These are phyloP conservation scores for Tipula lateralis DNA, from an alignment of 2,888 invertebrate genomes.

Conservation along the genomic window DNA sequence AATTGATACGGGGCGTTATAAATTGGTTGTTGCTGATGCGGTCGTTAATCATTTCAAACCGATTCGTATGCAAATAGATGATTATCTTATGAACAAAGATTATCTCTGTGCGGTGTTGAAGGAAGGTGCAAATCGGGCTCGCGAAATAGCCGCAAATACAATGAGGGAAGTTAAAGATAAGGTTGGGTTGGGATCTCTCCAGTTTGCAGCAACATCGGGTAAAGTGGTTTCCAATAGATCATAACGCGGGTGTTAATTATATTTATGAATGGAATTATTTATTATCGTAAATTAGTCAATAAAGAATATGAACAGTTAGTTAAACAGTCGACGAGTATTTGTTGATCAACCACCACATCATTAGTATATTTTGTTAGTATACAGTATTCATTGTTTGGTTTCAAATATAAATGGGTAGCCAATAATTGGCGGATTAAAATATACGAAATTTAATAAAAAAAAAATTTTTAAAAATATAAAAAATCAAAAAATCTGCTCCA, in stretches of 20 bases:
- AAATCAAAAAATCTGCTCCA: background rate
- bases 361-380: no score
- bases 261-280: no score
- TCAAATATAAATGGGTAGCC: no score
- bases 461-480: background rate
- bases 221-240: background rate
- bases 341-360: no score
- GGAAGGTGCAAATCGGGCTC: constrained; percentile 61
- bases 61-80: constrained; percentile 57
- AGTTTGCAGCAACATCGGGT: background rate
- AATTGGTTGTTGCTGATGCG: constrained; percentile 66
- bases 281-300: background rate
- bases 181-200: constrained; percentile 53
- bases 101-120: constrained; percentile 61
- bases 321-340: background rate
- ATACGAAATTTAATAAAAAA: no score
- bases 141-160: constrained; percentile 57
- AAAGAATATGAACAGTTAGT: background rate
- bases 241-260: background rate
- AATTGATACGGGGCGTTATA: constrained; percentile 74
- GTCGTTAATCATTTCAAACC: constrained; percentile 65
- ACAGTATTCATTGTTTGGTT: no score
- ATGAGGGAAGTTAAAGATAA: constrained; percentile 59
- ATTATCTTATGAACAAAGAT: constrained; percentile 56
- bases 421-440: no score